Percentiles rank a stretch among this genome's conserved stretches.
These are phyloP conservation scores for Reinhardtius hippoglossoides DNA, from an alignment of 2,113 vertebrate species.

Conservation along the genomic window DNA sequence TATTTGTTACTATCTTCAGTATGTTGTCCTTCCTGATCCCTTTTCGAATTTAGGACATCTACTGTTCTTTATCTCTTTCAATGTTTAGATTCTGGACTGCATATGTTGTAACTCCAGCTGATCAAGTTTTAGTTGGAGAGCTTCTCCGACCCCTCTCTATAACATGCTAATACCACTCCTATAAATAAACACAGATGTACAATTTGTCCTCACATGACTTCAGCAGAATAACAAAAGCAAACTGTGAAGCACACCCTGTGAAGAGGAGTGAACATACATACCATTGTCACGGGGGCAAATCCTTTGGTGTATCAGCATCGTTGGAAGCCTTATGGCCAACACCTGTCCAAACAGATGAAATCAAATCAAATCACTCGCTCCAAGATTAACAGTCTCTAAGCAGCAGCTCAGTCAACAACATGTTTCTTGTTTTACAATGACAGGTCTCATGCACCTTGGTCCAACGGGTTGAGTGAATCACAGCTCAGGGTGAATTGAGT, in stretches of 20 bases:
- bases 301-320: background rate
- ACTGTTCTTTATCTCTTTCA: background rate
- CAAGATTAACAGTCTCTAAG: slow-evolving; percentile 21
- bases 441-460: too few species aligned
- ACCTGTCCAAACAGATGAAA: slow-evolving; percentile 58
- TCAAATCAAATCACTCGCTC: slow-evolving; percentile 10
- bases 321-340: slow-evolving; percentile 33
- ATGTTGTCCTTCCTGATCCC: too few species aligned
- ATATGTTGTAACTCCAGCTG: background rate
- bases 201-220: slow-evolving; percentile 3
- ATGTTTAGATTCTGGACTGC: background rate
- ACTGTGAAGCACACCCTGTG: background rate
- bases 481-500: too few species aligned
- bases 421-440: too few species aligned
- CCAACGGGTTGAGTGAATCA: too few species aligned
- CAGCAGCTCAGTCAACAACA: too few species aligned
- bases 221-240: slow-evolving; percentile 25
- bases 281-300: background rate
- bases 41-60: too few species aligned
- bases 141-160: background rate
- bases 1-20: too few species aligned
- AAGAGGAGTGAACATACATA: slow-evolving; percentile 2
- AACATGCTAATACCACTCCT: background rate
- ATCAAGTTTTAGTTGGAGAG: background rate
- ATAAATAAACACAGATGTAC: slow-evolving; percentile 4